Evolutionary conservation across 2,797 vertebrate species (phyloP).

Genomic region (Channa striata): DNA sequence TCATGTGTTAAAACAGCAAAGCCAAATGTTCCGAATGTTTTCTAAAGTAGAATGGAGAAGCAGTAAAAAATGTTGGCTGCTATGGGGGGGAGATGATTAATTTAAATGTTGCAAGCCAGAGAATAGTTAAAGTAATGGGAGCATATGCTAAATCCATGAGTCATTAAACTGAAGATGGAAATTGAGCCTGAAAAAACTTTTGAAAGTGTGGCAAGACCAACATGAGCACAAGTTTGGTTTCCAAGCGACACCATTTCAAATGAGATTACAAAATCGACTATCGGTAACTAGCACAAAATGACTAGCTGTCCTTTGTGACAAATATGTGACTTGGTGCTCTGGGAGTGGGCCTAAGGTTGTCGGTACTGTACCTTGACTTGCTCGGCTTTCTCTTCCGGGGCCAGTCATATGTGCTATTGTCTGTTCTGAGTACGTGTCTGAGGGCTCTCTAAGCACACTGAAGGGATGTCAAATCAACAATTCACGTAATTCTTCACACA

Average conservation of each 20-base stretch:
- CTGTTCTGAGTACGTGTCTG: conserved; percentile 4
- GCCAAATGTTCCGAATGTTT: conserved; percentile 19
- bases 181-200: conserved; percentile 19
- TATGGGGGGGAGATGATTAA: conserved; percentile 32
- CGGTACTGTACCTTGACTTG: conserved; percentile 17
- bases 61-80: conserved; percentile 17
- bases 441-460: conserved; percentile 12
- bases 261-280: neutral
- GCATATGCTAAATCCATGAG: conserved; percentile 58
- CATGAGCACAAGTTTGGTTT: conserved; percentile 22
- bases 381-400: conserved; percentile 1
- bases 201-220: conserved; percentile 11
- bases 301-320: neutral
- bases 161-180: conserved; percentile 61
- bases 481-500: conserved; percentile 47
- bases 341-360: neutral
- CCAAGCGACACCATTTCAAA: conserved; percentile 7
- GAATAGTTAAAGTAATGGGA: conserved; percentile 44
- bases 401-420: conserved; percentile 1
- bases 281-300: neutral
- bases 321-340: neutral
- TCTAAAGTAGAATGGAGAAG: conserved; percentile 17
- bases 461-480: conserved; percentile 50
- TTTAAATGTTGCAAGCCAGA: conserved; percentile 45
- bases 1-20: conserved; percentile 5